A percentile compares a stretch with the other conserved stretches of the same genome.
These are phyloP conservation scores for Hemiscyllium ocellatum DNA, from an alignment of 2,113 vertebrate genomes.

Conservation along the genomic window DNA sequence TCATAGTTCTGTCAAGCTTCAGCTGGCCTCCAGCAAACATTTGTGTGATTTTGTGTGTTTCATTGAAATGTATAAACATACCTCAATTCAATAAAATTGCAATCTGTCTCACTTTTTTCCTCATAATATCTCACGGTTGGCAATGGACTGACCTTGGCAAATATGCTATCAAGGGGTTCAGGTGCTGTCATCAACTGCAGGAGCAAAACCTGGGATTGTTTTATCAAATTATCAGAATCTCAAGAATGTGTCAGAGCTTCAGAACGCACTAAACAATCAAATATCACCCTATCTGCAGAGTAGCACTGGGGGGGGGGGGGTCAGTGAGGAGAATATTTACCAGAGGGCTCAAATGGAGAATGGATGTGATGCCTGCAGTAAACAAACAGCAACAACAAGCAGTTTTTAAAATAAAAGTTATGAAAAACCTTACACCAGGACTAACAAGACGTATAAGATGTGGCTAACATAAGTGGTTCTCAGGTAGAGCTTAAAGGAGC, in stretches of 20 bases:
- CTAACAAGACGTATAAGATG: neutral
- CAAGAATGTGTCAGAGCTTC: neutral
- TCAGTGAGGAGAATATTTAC: neutral
- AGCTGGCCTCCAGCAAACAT: neutral
- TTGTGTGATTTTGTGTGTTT: conserved; percentile 10
- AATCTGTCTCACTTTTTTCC: conserved; percentile 21
- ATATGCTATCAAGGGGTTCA: neutral
- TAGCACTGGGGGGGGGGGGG: neutral
- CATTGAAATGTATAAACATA: conserved; percentile 17
- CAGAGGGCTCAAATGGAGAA: neutral
- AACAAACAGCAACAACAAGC: neutral
- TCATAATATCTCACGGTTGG: conserved; percentile 17
- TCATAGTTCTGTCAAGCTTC: conserved; percentile 14
- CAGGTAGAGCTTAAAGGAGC: neutral
- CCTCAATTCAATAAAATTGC: conserved; percentile 18
- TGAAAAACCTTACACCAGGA: neutral
- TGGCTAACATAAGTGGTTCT: neutral
- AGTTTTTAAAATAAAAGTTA: neutral
- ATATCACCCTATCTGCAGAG: neutral
- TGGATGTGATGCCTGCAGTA: neutral
- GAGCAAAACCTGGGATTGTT: neutral
- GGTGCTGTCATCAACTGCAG: conserved; percentile 10
- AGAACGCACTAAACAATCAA: neutral
- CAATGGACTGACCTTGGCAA: conserved; percentile 20
- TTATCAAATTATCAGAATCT: conserved; percentile 28